Conservation (phyloP, 2,888 invertebrate genomes). For the Stenodera caucasica region DNA sequence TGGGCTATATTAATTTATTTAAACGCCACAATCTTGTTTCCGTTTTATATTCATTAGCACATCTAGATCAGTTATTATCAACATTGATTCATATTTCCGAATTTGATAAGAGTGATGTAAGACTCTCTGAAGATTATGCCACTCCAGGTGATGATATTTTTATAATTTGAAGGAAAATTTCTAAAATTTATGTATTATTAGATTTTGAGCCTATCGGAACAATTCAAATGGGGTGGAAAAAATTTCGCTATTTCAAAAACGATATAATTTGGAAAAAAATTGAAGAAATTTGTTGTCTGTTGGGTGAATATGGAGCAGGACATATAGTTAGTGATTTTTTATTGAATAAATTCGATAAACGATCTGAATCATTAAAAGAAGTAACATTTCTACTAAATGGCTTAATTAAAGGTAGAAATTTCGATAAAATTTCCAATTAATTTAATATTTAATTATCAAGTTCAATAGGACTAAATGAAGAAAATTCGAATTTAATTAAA, state of each 20-base stretch:
- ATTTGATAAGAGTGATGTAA: slow-evolving; percentile 56
- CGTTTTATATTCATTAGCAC: slow-evolving; percentile 60
- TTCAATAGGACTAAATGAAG: slow-evolving; percentile 12
- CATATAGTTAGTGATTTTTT: slow-evolving; percentile 66
- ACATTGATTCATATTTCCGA: slow-evolving; percentile 61
- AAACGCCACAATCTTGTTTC: slow-evolving; percentile 60
- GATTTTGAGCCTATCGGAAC: slow-evolving; percentile 52
- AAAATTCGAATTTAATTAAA: slow-evolving; percentile 31
- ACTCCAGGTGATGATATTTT: slow-evolving; percentile 34
- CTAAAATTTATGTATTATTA: slow-evolving; percentile 26
- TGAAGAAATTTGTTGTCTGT: slow-evolving; percentile 58
- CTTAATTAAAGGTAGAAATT: slow-evolving; percentile 33
- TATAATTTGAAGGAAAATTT: slow-evolving; percentile 7
- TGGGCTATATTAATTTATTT: slow-evolving; percentile 68
- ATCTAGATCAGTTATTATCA: slow-evolving; percentile 62
- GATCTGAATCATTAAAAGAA: slow-evolving; percentile 63
- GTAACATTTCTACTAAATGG: slow-evolving; percentile 64
- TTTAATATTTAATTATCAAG: too few species aligned
- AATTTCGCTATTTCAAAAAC: slow-evolving; percentile 63
- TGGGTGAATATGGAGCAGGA: slow-evolving; percentile 61
- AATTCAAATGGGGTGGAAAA: slow-evolving; percentile 64
- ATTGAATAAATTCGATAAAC: slow-evolving; percentile 60
- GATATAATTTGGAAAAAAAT: slow-evolving; percentile 57
- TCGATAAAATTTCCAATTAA: too few species aligned
- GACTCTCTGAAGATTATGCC: slow-evolving; percentile 59